Conservation (phyloP, 2,888 invertebrate species). For the Branchipolynoe longqiensis region DNA sequence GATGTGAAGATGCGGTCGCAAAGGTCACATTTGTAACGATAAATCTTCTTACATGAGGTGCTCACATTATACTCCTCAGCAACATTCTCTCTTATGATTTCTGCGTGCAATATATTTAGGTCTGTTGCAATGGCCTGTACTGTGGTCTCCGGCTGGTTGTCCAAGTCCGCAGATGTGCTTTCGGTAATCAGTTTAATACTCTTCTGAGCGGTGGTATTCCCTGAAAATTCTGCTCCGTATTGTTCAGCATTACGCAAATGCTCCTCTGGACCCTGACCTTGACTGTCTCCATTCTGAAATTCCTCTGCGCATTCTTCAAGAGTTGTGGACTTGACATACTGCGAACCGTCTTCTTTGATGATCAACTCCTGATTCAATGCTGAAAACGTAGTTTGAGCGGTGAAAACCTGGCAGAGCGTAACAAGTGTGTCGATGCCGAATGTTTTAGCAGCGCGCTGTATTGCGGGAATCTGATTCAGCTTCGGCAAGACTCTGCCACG, state of each 20-base stretch:
- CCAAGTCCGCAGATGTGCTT: too few species aligned
- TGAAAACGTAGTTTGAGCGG: neutral
- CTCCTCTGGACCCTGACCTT: too few species aligned
- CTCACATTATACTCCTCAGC: neutral
- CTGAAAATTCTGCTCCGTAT: too few species aligned
- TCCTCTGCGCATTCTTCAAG: too few species aligned
- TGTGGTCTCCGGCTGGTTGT: too few species aligned
- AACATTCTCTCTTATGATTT: neutral
- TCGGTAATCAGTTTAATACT: too few species aligned
- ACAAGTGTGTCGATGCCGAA: slow-evolving; percentile 8
- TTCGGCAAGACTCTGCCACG: neutral
- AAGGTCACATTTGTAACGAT: neutral
- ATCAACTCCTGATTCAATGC: slow-evolving; percentile 1
- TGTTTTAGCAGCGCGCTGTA: neutral
- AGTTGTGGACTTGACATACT: too few species aligned
- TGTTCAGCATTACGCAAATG: too few species aligned
- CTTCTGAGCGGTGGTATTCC: too few species aligned
- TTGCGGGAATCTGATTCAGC: slow-evolving; percentile 1
- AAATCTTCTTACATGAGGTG: neutral
- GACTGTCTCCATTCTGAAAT: too few species aligned
- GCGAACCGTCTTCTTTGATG: neutral
- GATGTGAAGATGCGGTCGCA: slow-evolving; percentile 34
- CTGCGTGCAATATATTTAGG: neutral
- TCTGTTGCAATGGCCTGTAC: neutral
- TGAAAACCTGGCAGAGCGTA: slow-evolving; percentile 33